Evolutionary conservation across 1,140 invertebrate species (phyloP).

Genomic region (Brachionus plicatilis): DNA sequence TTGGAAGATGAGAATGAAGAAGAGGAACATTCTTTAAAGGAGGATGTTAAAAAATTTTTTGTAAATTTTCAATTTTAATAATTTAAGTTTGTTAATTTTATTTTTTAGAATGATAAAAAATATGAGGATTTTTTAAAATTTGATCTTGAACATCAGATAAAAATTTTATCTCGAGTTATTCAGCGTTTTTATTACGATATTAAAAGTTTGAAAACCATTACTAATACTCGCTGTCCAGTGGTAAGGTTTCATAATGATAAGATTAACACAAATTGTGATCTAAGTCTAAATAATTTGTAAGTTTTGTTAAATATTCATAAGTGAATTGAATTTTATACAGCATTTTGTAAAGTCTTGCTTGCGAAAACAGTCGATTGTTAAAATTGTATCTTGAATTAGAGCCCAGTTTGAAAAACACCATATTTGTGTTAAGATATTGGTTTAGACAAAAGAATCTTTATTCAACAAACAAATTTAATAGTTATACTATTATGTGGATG

Average conservation of each 20-base stretch:
- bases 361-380: constrained; percentile 17
- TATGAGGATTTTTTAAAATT: constrained; percentile 36
- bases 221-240: constrained; percentile 34
- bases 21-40: not conserved
- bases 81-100: not conserved
- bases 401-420: not conserved
- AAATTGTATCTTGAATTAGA: not conserved
- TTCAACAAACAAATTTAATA: constrained; percentile 13
- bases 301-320: not conserved
- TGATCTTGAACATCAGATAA: constrained; percentile 37
- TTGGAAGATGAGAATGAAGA: constrained; percentile 25
- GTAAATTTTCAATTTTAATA: not conserved
- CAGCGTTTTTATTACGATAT: constrained; percentile 19
- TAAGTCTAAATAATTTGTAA: constrained; percentile 35
- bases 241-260: constrained; percentile 25
- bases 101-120: constrained; percentile 30
- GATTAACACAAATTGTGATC: not conserved
- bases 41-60: constrained; percentile 25
- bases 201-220: constrained; percentile 30
- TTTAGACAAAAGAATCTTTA: constrained; percentile 39
- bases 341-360: not conserved
- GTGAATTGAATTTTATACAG: not conserved
- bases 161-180: constrained; percentile 4
- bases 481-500: constrained; percentile 35
- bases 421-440: constrained; percentile 37